Base-by-base conservation (phyloP, 1,140 invertebrate genomes). In the Tyrophagus putrescentiae region DNA sequence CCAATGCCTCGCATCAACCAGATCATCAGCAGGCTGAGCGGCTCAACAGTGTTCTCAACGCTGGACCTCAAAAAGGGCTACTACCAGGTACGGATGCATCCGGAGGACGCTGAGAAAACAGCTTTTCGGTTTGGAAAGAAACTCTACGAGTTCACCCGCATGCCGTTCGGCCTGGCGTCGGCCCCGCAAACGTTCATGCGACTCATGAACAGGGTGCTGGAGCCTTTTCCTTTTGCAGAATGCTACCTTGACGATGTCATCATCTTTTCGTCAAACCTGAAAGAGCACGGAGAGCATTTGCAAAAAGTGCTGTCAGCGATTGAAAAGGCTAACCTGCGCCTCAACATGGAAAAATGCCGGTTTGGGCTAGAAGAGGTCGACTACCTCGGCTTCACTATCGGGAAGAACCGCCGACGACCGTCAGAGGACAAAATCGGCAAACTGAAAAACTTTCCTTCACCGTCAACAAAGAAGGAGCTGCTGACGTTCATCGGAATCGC, bases 1-100 rank as follows among this genome's bases (percentile, higher is more conserved):
- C 77, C 78, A 65, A 60, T 79, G 3, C 76, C 74, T 0, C 45
- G 67, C 6, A 75, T 78, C 16, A 33, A 44, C 18, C 41, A 27
- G 25, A 13, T n/a, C 27, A 18, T 60, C 13, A n/a, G n/a, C 36
- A 13, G 13, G 36, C n/a, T 39, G 36, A n/a, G 13, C 36, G 36
- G 36, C n/a, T 13, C 36, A 13, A 13, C 13, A 13, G 36, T 39
- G 13, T 39, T 39, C 36, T 39, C 36, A 13, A n/a, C n/a, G 13
- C 36, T 39, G 36, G 36, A 39, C 36, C 13, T 39, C 13, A n/a
- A 13, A 39, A 13, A n/a, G 36, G 36, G 36, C n/a, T 39, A 39
- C 36, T 39, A n/a, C 13, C 36, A 39, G n/a, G 13, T 39, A 39
- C 13, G 13, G 13, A 39, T 39, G 36, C 13, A 13, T n/a, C 13